Conservation (phyloP, 2,113 vertebrate genomes). For the Camelus bactrianus region DNA sequence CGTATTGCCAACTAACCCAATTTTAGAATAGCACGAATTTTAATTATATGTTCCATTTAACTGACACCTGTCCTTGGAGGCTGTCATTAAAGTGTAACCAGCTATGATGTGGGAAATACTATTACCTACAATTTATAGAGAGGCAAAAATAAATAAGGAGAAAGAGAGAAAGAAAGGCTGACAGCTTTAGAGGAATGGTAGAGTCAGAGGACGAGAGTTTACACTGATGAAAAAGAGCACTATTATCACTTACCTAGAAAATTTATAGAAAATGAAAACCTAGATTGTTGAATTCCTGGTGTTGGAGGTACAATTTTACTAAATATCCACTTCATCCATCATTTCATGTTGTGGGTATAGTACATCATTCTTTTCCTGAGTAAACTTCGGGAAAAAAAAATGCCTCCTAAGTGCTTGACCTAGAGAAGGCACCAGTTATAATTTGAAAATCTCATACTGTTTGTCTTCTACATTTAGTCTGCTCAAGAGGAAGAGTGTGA, state of each 20-base stretch:
- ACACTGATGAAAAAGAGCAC: not conserved
- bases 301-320: not conserved
- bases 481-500: not conserved
- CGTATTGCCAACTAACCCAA: constrained; percentile 78
- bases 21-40: constrained; percentile 81
- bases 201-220: not conserved
- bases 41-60: constrained; percentile 82
- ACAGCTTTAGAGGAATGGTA: not conserved
- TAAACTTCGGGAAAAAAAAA: not conserved
- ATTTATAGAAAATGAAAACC: not conserved
- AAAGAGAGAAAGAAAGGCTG: not conserved
- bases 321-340: not conserved
- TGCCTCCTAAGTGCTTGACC: not conserved
- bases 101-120: constrained; percentile 76
- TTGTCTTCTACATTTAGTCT: not conserved
- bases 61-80: constrained; percentile 80
- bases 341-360: not conserved
- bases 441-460: not conserved
- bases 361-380: not conserved
- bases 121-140: constrained; percentile 75
- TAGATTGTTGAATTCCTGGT: not conserved
- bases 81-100: constrained; percentile 80
- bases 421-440: not conserved
- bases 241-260: not conserved
- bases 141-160: constrained; percentile 74